Evolutionary conservation across 2,113 vertebrate species (phyloP).

Genomic region (Myrmophylax atrothorax): DNA sequence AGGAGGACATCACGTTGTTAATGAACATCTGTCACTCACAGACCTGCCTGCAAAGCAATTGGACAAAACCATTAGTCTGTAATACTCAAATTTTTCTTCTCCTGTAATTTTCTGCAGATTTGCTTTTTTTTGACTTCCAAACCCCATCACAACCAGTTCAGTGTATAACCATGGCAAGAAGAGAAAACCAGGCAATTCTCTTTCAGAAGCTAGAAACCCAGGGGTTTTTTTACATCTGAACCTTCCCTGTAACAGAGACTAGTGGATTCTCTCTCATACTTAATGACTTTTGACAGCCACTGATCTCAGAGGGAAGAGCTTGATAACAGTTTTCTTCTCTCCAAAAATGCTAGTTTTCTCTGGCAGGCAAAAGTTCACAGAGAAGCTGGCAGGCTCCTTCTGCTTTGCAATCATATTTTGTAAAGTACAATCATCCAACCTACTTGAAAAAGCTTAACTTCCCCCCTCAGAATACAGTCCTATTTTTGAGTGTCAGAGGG

Average conservation of each 20-base stretch:
- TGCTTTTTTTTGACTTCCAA: constrained; percentile 71
- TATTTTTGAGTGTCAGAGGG: neutral
- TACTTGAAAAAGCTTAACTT: neutral
- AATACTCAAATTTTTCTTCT: constrained; percentile 80
- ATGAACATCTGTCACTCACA: constrained; percentile 77
- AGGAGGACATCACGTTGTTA: constrained; percentile 61
- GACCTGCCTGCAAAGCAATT: constrained; percentile 64
- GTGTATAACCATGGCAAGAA: constrained; percentile 15
- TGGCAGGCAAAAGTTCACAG: neutral
- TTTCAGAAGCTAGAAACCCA: neutral
- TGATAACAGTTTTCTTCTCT: constrained; percentile 32
- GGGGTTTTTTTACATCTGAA: constrained; percentile 52
- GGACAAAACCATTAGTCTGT: constrained; percentile 64
- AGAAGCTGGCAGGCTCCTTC: neutral
- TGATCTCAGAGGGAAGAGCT: constrained; percentile 65
- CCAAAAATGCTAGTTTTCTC: neutral
- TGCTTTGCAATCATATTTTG: neutral
- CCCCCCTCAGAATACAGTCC: neutral
- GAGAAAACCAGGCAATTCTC: constrained; percentile 20
- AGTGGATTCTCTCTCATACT: constrained; percentile 68
- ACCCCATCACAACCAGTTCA: constrained; percentile 37
- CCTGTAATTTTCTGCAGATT: constrained; percentile 75
- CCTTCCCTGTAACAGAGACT: constrained; percentile 45
- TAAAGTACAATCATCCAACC: neutral
- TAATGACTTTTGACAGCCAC: constrained; percentile 72